Evolutionary conservation across 2,797 vertebrate species (phyloP), one percentile per base, ranked within the genome.

Genomic region (Sebastes itinus): DNA sequence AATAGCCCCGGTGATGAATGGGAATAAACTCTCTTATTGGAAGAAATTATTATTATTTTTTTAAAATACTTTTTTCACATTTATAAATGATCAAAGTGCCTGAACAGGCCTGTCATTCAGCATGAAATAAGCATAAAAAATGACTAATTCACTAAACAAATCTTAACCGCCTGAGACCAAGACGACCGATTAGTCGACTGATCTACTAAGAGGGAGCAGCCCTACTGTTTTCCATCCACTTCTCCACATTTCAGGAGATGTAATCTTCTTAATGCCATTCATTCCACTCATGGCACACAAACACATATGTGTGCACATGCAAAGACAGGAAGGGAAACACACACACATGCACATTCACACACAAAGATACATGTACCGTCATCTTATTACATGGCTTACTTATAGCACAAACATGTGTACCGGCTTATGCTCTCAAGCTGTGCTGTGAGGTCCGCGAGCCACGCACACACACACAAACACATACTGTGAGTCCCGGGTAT

Each of bases 361-460:
- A 62, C 38, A 60, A 5, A 59, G 28, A 84, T 30, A 42, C 61
- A 64, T 56, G 18, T 33, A 71, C 27, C 10, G 5, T 42, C 73
- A 54, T 81, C 42, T 75, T 80, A 85, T 85, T 82, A 79, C 77
- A 87, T 75, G 72, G 79, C 69, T 86, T 86, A 88, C 72, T 58
- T 88, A 67, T 80, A 83, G 82, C 55, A 84, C 63, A 87, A 84
- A 90, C 85, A 85, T 89, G 84, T 91, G 82, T 80, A 63, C 72
- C 18, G 35, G 67, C 80, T 86, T 85, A 83, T 77, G 78, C 89
- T 88, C 81, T 23, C 35, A 64, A 42, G 62, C 62, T 64, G 62
- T 42, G 35, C 62, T 64, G 62, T 65, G 62, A 42, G 62, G 62
- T 63, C 32, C 35, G 6, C 0, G 12, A 22, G n/a, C 49, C 49